Evolutionary conservation across 2,888 invertebrate species (phyloP).

Genomic region (Dromius quadrimaculatus): DNA sequence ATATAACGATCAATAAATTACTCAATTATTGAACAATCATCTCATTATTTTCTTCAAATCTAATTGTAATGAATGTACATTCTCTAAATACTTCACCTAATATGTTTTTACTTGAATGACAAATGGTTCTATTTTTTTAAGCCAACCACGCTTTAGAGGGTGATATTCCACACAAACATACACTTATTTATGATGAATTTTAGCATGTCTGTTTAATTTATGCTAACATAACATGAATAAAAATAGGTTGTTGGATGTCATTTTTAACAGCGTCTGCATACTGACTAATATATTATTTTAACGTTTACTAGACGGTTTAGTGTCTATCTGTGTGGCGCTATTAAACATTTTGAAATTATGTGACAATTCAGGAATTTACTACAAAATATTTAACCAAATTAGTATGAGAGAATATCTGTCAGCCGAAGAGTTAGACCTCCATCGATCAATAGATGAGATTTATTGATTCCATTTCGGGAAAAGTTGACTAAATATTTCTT

Average conservation of each 20-base stretch:
- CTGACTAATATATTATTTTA: constrained; percentile 33
- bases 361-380: constrained; percentile 25
- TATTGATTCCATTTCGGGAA: no score
- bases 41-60: not conserved
- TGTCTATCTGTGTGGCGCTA: constrained; percentile 21
- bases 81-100: not conserved
- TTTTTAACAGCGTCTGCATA: constrained; percentile 29
- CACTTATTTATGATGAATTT: constrained; percentile 33
- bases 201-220: constrained; percentile 27
- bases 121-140: constrained; percentile 36
- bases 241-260: constrained; percentile 21
- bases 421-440: not conserved
- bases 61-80: constrained; percentile 7
- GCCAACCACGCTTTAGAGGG: constrained; percentile 3
- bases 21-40: not conserved
- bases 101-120: constrained; percentile 22
- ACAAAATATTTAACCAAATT: constrained; percentile 3
- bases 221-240: constrained; percentile 32
- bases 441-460: constrained; percentile 16
- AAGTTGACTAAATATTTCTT: no score
- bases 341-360: constrained; percentile 25
- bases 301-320: constrained; percentile 11
- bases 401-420: constrained; percentile 2
- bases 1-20: not conserved
- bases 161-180: constrained; percentile 11